Base-by-base conservation (phyloP, 35 echinoderm and acorn worm species). In the Apostichopus parvimensis region DNA sequence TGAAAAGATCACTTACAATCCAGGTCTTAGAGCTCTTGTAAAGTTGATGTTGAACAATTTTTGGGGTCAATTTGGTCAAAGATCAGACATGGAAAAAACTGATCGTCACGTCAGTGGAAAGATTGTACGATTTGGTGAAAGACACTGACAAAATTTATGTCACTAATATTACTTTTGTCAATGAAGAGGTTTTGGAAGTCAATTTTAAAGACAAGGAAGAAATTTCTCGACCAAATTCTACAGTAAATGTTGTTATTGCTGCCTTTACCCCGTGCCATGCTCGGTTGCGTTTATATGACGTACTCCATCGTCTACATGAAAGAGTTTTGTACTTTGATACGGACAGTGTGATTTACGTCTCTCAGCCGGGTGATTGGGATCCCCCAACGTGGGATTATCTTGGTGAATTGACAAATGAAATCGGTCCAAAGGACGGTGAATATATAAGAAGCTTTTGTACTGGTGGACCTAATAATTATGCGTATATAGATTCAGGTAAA, bases 361-460 rank as follows among this genome's bases (percentile, higher is more conserved):
- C 24, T 25, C 11, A 56, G 26, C 45, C 78, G 6, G 91, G 91
- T 57, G 62, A 92, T 8, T 84, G 25, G 78, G 78, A 92, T 72
- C 79, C 61, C 13, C 21, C 53, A 6, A 66, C 66, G 18, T 57
- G 91, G 8, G 52, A 70, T 92, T 84, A 73, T 92, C 80, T 92
- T n/a, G 91, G 91, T n/a, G 56, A 92, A 7, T 66, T 92, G n/a
- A 92, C 91, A 5, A 78, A 92, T 75, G 79, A 92, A 22, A 34
- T 92, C 28, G 91, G 56, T 77, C 73, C 23, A 5, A 90, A 90
- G 71, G 34, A 64, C 10, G 91, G 91, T 62, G 55, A 45, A 8
- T 83, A 45, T 72, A 83, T 72, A 84, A 24, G 14, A 86, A 53
- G 22, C 26, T 92, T 83, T 11, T 83, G 65, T 58, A 86, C 34